These are phyloP conservation scores for Uropsilus gracilis DNA, from an alignment of 2,113 vertebrate species.

Conservation along the genomic window DNA sequence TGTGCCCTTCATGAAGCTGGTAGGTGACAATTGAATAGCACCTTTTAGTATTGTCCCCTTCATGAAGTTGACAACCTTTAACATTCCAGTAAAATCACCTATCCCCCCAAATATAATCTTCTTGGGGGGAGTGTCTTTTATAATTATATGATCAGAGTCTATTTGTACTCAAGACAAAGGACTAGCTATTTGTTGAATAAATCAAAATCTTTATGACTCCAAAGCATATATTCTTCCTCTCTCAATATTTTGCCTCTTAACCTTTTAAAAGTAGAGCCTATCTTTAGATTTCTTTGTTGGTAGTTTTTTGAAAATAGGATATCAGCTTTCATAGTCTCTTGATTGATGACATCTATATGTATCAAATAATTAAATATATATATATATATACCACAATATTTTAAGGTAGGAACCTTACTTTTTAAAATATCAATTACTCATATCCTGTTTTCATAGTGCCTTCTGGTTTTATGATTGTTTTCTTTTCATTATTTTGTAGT, in stretches of 20 bases:
- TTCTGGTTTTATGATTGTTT: constrained; percentile 28
- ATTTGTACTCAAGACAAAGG: neutral
- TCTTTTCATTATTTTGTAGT: constrained; percentile 29
- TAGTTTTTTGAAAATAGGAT: constrained; percentile 65
- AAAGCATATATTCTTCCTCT: constrained; percentile 2
- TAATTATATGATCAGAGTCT: neutral
- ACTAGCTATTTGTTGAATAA: constrained; percentile 42
- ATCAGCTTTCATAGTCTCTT: constrained; percentile 5
- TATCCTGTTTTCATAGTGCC: constrained; percentile 19
- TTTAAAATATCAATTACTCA: constrained; percentile 42
- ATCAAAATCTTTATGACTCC: constrained; percentile 20
- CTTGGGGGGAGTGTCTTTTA: neutral
- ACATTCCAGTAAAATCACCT: neutral
- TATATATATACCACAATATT: neutral
- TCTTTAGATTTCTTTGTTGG: constrained; percentile 38
- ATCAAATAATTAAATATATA: neutral
- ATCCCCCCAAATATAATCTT: neutral
- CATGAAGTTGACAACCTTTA: neutral
- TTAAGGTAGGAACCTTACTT: constrained; percentile 29
- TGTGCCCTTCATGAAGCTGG: too few species aligned
- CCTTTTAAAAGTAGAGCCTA: neutral
- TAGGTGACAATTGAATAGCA: too few species aligned
- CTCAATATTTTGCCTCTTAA: neutral
- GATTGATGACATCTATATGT: neutral
- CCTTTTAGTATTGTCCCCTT: neutral